These are phyloP conservation scores for Uloborus diversus DNA, from an alignment of 1,140 invertebrate species.

Conservation along the genomic window DNA sequence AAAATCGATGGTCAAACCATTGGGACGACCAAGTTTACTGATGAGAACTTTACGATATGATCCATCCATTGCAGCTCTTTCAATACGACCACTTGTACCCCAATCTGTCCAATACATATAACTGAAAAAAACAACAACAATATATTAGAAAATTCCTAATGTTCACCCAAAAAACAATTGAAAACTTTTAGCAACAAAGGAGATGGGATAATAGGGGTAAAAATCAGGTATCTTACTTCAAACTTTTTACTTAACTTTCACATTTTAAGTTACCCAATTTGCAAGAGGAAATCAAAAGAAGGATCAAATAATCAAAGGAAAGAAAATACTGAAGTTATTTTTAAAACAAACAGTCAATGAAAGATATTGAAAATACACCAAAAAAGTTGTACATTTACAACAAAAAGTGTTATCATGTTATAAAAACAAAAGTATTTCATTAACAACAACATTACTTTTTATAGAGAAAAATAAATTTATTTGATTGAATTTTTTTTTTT, in stretches of 20 bases:
- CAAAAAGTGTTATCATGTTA: too few relatives aligned
- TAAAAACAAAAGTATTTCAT: too few relatives aligned
- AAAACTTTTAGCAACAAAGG: too few relatives aligned
- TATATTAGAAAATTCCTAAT: too few relatives aligned
- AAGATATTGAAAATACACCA: background rate
- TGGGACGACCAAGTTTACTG: slow-evolving; percentile 91
- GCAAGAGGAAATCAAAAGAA: too few relatives aligned
- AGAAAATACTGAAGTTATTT: background rate
- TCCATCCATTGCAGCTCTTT: slow-evolving; percentile 90
- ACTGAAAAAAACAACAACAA: slow-evolving; percentile 21
- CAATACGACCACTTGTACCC: slow-evolving; percentile 88
- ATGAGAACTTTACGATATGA: slow-evolving; percentile 74
- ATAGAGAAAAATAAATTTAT: too few relatives aligned
- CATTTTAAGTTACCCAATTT: too few relatives aligned
- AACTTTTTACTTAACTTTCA: too few relatives aligned
- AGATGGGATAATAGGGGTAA: too few relatives aligned
- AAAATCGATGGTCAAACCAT: slow-evolving; percentile 95
- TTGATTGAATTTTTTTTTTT: too few relatives aligned
- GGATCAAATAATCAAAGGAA: background rate
- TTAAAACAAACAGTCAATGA: background rate
- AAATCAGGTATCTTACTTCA: too few relatives aligned
- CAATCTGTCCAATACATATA: slow-evolving; percentile 93
- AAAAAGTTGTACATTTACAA: slow-evolving; percentile 60
- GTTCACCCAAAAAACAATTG: slow-evolving; percentile 35
- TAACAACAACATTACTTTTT: too few relatives aligned